Percentiles rank a stretch among this genome's conserved stretches.
These are phyloP conservation scores for Aramus guarauna DNA, from an alignment of 2,113 vertebrate genomes.

Conservation along the genomic window DNA sequence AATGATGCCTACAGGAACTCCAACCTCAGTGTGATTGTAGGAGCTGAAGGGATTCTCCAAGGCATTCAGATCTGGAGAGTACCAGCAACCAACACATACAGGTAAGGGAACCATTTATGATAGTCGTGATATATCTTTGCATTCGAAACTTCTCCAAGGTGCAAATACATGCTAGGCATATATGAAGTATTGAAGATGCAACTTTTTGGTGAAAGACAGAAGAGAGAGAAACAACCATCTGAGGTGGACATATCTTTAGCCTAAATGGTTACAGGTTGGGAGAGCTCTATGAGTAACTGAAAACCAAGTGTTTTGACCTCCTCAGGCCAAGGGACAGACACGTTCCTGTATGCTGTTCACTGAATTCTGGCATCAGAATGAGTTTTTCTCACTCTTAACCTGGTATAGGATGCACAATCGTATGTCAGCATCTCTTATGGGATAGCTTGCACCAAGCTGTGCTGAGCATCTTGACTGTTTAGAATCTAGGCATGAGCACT, in stretches of 20 bases:
- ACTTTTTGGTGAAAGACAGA: background rate
- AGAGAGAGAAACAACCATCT: background rate
- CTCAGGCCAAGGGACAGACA: background rate
- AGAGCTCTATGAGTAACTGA: background rate
- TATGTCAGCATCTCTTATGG: background rate
- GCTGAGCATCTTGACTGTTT: background rate
- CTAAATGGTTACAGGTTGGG: background rate
- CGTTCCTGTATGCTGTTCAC: background rate
- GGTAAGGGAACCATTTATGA: constrained; percentile 65
- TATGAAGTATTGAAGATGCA: background rate
- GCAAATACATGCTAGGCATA: background rate
- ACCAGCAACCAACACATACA: constrained; percentile 90
- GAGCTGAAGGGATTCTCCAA: constrained; percentile 82
- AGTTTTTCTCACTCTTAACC: background rate
- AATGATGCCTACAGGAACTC: constrained; percentile 88
- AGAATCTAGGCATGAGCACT: background rate
- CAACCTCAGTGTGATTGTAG: constrained; percentile 89
- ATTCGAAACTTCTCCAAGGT: background rate
- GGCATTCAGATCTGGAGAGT: constrained; percentile 94
- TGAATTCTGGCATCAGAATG: background rate
- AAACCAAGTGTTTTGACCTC: background rate
- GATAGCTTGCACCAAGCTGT: background rate
- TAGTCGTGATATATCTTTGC: rapidly evolving
- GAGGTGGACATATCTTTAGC: background rate
- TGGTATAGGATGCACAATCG: background rate